Percentiles rank a stretch among this genome's conserved stretches.
Conservation (phyloP, 1,140 invertebrate genomes). For the Platorchestia sp. region DNA sequence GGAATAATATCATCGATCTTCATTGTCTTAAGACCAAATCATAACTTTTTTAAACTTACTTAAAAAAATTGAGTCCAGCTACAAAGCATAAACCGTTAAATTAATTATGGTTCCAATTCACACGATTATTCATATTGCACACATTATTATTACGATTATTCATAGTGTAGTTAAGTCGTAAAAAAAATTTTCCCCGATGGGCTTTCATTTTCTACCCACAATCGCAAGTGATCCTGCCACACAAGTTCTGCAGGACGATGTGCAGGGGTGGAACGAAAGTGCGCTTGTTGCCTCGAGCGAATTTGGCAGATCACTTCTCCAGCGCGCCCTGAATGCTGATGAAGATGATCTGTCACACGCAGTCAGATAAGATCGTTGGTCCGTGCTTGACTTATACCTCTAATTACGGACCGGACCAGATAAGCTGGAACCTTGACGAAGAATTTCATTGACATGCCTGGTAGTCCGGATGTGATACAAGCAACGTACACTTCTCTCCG, state of each 20-base stretch:
- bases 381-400: not conserved
- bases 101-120: not conserved
- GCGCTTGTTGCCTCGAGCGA: not conserved
- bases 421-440: not conserved
- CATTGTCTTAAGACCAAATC: not conserved
- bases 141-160: not conserved
- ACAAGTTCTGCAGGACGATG: not conserved
- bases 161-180: not conserved
- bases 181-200: not conserved
- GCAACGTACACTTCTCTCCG: not conserved
- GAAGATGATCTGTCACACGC: slow-evolving; percentile 6
- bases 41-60: not conserved
- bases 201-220: not conserved
- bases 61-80: not conserved
- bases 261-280: not conserved
- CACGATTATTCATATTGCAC: not conserved
- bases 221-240: not conserved
- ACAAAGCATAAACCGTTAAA: not conserved
- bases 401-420: not conserved
- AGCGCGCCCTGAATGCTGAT: not conserved
- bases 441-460: not conserved
- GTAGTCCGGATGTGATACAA: not conserved
- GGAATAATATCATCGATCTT: not conserved
- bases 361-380: not conserved
- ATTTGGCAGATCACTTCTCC: not conserved